These are phyloP conservation scores for Vanacampus margaritifer DNA, from an alignment of 2,113 vertebrate species.

Conservation along the genomic window DNA sequence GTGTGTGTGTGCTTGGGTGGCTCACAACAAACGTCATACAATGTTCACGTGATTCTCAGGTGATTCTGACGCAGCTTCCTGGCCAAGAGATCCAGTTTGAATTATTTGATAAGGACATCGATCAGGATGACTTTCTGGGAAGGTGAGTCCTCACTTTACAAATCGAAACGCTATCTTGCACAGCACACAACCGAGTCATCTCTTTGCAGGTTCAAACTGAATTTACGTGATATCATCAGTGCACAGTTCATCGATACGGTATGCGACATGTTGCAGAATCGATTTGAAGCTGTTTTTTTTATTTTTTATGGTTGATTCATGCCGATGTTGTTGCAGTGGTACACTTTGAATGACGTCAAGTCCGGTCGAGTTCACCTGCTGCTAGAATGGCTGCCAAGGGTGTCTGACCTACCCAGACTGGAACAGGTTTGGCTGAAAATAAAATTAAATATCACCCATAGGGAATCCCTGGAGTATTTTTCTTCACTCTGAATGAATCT, in stretches of 20 bases:
- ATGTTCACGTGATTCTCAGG: conserved; percentile 55
- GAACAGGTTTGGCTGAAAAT: conserved; percentile 73
- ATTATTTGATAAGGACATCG: conserved; percentile 87
- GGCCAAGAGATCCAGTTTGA: conserved; percentile 88
- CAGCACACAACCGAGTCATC: background rate
- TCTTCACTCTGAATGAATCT: background rate
- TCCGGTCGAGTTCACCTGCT: conserved; percentile 83
- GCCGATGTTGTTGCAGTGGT: conserved; percentile 74
- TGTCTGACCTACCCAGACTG: conserved; percentile 69
- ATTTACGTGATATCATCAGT: conserved; percentile 75
- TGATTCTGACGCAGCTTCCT: conserved; percentile 80
- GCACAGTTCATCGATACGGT: conserved; percentile 81
- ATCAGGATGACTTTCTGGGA: conserved; percentile 88
- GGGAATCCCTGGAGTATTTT: background rate
- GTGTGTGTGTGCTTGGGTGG: background rate
- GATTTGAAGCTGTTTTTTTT: background rate
- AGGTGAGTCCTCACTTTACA: conserved; percentile 64
- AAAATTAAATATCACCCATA: background rate
- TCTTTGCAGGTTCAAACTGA: conserved; percentile 80
- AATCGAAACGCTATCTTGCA: background rate
- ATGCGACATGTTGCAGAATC: conserved; percentile 17
- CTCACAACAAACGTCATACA: background rate
- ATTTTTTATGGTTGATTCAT: background rate
- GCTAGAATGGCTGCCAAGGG: conserved; percentile 80
- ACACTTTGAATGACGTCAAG: conserved; percentile 83